A percentile compares a stretch with the other conserved stretches of the same genome.
These are phyloP conservation scores for Gerosis bhagava DNA, from an alignment of 2,888 invertebrate species.

Conservation along the genomic window DNA sequence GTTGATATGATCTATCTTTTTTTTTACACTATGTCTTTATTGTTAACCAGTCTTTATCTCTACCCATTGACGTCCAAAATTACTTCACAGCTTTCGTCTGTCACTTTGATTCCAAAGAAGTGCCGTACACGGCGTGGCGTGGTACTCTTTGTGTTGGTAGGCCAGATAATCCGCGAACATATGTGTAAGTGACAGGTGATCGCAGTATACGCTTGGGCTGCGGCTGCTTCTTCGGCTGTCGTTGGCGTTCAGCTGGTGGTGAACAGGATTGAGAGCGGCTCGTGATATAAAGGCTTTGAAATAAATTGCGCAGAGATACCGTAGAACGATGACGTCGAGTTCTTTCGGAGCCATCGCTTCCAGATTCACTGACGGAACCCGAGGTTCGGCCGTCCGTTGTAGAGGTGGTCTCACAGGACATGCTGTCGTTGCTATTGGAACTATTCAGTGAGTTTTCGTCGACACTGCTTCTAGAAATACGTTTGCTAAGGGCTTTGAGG, in stretches of 20 bases:
- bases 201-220: slow-evolving; percentile 90
- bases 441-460: slow-evolving; percentile 68
- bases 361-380: slow-evolving; percentile 83
- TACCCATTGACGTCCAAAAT: slow-evolving; percentile 44
- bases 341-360: slow-evolving; percentile 83
- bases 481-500: slow-evolving; percentile 85
- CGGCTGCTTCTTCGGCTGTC: slow-evolving; percentile 80
- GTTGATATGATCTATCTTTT: slow-evolving; percentile 69
- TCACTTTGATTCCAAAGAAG: slow-evolving; percentile 64
- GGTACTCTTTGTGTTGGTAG: slow-evolving; percentile 92
- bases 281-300: slow-evolving; percentile 85
- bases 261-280: slow-evolving; percentile 85
- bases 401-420: slow-evolving; percentile 60
- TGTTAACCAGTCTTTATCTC: slow-evolving; percentile 73
- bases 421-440: slow-evolving; percentile 73
- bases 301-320: slow-evolving; percentile 87
- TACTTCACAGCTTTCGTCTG: slow-evolving; percentile 42
- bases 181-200: slow-evolving; percentile 90
- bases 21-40: slow-evolving; percentile 59
- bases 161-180: slow-evolving; percentile 91
- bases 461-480: slow-evolving; percentile 79
- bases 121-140: slow-evolving; percentile 68
- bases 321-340: slow-evolving; percentile 77
- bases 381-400: slow-evolving; percentile 74
- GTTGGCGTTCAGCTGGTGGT: slow-evolving; percentile 72